Conservation (phyloP, 2,888 invertebrate genomes). For the Seira ritae region DNA sequence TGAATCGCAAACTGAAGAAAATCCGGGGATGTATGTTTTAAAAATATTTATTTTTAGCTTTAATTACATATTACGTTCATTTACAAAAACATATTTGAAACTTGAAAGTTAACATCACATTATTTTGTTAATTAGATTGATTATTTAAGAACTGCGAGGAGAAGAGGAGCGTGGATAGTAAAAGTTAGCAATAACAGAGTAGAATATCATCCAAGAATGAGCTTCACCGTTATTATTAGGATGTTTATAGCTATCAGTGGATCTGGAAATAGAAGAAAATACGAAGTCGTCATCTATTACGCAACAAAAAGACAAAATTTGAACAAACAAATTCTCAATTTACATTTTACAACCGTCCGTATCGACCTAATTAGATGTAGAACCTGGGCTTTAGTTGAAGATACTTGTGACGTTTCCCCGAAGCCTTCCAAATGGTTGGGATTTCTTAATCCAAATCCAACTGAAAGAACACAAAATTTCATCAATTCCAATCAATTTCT, state of each 20-base stretch:
- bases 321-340: slow-evolving; percentile 76
- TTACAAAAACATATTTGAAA: no score
- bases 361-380: slow-evolving; percentile 95
- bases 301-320: slow-evolving; percentile 43
- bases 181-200: no score
- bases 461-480: slow-evolving; percentile 77
- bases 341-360: slow-evolving; percentile 97
- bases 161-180: no score
- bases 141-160: no score
- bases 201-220: slow-evolving; percentile 85
- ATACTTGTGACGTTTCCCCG: slow-evolving; percentile 81
- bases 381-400: slow-evolving; percentile 91
- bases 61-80: no score
- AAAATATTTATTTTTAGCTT: no score
- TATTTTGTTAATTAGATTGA: no score
- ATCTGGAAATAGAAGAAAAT: slow-evolving; percentile 86
- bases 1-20: slow-evolving; percentile 49
- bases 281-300: no score
- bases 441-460: slow-evolving; percentile 90
- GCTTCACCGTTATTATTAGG: slow-evolving; percentile 89
- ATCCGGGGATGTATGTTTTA: no score
- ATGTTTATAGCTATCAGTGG: slow-evolving; percentile 95
- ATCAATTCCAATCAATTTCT: no score
- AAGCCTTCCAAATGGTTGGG: slow-evolving; percentile 85
- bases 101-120: no score